A percentile compares a stretch with the other conserved stretches of the same genome.
phyloP scores from a whole-genome alignment of 2,797 vertebrate species.

The Aplochiton taeniatus region DNA sequence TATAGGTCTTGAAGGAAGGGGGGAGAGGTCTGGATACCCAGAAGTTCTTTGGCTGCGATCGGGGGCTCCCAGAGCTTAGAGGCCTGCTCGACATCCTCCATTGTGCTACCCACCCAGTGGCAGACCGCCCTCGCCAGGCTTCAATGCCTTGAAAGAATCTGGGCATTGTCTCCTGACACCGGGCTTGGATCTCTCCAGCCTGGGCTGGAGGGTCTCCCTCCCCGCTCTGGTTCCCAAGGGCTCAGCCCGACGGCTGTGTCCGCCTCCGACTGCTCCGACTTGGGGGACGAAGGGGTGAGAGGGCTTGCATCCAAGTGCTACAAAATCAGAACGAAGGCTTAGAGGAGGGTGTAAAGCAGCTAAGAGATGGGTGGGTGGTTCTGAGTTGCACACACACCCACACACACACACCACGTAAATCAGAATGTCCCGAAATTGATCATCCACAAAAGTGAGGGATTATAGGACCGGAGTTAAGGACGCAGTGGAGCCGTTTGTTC shows the following conservation, averaged over 20 bases:
- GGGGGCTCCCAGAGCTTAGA: slow-evolving; percentile 8
- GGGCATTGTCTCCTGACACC: slow-evolving; percentile 8
- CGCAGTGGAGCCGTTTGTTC: slow-evolving; percentile 41
- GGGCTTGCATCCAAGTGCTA: slow-evolving; percentile 11
- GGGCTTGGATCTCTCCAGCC: slow-evolving; percentile 4
- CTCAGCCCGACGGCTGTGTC: slow-evolving; percentile 13
- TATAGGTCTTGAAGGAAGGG: neutral
- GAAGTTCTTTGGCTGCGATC: neutral
- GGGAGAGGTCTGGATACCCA: neutral
- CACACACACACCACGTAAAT: slow-evolving; percentile 5
- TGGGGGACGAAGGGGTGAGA: slow-evolving; percentile 12
- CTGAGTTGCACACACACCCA: neutral
- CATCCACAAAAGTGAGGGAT: slow-evolving; percentile 43
- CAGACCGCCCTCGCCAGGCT: slow-evolving; percentile 15
- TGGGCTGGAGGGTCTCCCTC: slow-evolving; percentile 1
- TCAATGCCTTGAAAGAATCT: slow-evolving; percentile 25
- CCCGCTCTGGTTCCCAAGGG: slow-evolving; percentile 6
- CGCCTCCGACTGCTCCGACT: neutral
- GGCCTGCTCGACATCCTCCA: slow-evolving; percentile 12
- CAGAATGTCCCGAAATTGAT: slow-evolving; percentile 38
- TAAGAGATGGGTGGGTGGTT: neutral
- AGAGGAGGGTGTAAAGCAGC: slow-evolving; percentile 23
- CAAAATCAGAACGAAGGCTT: neutral
- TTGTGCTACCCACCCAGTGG: slow-evolving; percentile 19
- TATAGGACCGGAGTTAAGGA: slow-evolving; percentile 35